phyloP scores from a whole-genome alignment of 1,140 invertebrate species.

The Laodelphax striatellus region DNA sequence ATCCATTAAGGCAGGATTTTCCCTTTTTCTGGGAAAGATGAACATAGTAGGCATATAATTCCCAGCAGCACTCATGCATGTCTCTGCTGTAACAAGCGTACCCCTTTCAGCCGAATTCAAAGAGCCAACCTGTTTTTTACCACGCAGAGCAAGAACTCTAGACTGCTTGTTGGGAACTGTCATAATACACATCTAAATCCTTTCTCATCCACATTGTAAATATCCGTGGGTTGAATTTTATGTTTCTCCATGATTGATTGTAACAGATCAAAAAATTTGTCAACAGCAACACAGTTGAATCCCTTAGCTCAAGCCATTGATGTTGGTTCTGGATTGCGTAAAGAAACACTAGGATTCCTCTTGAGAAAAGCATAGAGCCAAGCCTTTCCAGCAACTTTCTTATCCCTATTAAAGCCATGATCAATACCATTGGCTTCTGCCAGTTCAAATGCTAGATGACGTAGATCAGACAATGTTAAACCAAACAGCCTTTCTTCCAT shows the following conservation, averaged over 20 bases:
- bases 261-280: slow-evolving; percentile 11
- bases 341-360: slow-evolving; percentile 3
- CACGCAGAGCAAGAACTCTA: slow-evolving; percentile 25
- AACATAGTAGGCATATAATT: slow-evolving; percentile 29
- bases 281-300: slow-evolving; percentile 8
- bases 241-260: slow-evolving; percentile 6
- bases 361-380: slow-evolving; percentile 6
- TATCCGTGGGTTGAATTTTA: slow-evolving; percentile 20
- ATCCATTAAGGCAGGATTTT: slow-evolving; percentile 17
- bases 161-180: slow-evolving; percentile 26
- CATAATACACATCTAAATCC: too few species aligned
- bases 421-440: slow-evolving; percentile 20
- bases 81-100: slow-evolving; percentile 28
- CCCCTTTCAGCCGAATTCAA: slow-evolving; percentile 29
- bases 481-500: slow-evolving; percentile 19
- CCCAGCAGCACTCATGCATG: slow-evolving; percentile 30
- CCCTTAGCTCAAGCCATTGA: slow-evolving; percentile 11
- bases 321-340: slow-evolving; percentile 11
- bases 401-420: slow-evolving; percentile 17
- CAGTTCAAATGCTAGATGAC: slow-evolving; percentile 18
- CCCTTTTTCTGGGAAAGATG: slow-evolving; percentile 30
- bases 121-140: slow-evolving; percentile 28
- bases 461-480: slow-evolving; percentile 14
- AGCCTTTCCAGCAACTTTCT: slow-evolving; percentile 11
- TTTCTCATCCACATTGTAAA: slow-evolving; percentile 37